phyloP scores from a whole-genome alignment of 2,797 vertebrate species.

The Gadopsis bispinosus region DNA sequence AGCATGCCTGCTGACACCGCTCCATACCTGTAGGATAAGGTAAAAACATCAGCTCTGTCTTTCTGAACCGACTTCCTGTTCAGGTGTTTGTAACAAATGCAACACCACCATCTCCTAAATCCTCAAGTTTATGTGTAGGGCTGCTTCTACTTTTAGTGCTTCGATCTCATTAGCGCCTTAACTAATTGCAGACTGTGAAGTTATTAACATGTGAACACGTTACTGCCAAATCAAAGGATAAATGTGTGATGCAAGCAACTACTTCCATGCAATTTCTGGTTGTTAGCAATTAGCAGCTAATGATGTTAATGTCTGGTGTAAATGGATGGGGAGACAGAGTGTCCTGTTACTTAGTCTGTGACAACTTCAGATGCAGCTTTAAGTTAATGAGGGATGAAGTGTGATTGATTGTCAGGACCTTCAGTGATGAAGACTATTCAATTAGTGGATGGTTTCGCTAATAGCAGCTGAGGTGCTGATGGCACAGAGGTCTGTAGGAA shows the following conservation, averaged over 20 bases:
- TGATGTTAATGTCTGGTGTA: conserved; percentile 17
- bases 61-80: not conserved
- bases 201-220: not conserved
- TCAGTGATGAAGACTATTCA: conserved; percentile 17
- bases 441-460: conserved; percentile 31
- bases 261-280: not conserved
- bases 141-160: conserved; percentile 1
- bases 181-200: not conserved
- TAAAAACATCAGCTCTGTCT: conserved; percentile 4
- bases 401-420: conserved; percentile 21
- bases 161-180: not conserved
- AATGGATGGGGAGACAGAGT: not conserved
- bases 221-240: not conserved
- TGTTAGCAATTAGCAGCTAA: conserved; percentile 12
- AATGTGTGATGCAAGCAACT: not conserved
- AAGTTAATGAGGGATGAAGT: conserved; percentile 12
- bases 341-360: conserved; percentile 16
- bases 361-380: conserved; percentile 1
- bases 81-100: not conserved
- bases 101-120: not conserved
- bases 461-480: conserved; percentile 38
- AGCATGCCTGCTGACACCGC: conserved; percentile 96
- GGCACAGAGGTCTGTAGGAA: conserved; percentile 35
- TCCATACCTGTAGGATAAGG: conserved; percentile 87
- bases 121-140: not conserved